Evolutionary conservation across 2,113 vertebrate genomes (phyloP).

Genomic region (Excalfactoria chinensis): DNA sequence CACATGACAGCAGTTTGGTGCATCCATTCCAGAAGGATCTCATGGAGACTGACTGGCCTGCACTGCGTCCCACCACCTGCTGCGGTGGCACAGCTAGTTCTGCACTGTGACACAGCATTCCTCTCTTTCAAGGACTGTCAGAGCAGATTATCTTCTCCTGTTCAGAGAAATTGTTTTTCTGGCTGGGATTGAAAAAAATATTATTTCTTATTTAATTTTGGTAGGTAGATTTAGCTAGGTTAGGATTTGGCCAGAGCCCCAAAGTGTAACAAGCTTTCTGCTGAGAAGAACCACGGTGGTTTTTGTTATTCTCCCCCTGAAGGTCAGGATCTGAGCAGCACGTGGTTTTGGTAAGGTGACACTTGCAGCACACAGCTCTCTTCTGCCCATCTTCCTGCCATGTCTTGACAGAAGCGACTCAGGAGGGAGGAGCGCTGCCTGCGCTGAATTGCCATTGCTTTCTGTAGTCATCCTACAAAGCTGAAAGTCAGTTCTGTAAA

Average conservation of each 20-base stretch:
- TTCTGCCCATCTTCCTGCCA: not conserved
- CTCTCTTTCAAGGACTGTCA: not conserved
- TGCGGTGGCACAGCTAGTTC: not conserved
- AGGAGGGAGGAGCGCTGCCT: constrained; percentile 28
- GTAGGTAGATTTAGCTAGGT: not conserved
- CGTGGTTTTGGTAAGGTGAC: not conserved
- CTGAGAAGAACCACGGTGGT: not conserved
- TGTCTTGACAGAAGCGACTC: not conserved
- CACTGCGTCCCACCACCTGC: not conserved
- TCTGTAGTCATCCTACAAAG: constrained; percentile 18
- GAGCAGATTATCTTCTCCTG: not conserved
- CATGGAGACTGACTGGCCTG: not conserved
- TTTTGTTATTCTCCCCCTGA: not conserved
- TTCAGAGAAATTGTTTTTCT: not conserved
- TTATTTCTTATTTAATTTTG: not conserved
- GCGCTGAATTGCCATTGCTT: constrained; percentile 1
- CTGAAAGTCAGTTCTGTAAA: constrained; percentile 28
- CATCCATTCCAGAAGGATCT: not conserved
- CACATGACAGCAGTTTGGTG: not conserved
- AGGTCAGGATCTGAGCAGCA: not conserved
- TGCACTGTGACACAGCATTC: constrained; percentile 1
- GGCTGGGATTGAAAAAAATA: not conserved
- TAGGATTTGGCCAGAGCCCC: not conserved
- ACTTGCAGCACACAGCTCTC: not conserved
- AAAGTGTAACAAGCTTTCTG: not conserved